Conservation (phyloP, 1,140 invertebrate species). For the Tetranychus cinnabarinus region DNA sequence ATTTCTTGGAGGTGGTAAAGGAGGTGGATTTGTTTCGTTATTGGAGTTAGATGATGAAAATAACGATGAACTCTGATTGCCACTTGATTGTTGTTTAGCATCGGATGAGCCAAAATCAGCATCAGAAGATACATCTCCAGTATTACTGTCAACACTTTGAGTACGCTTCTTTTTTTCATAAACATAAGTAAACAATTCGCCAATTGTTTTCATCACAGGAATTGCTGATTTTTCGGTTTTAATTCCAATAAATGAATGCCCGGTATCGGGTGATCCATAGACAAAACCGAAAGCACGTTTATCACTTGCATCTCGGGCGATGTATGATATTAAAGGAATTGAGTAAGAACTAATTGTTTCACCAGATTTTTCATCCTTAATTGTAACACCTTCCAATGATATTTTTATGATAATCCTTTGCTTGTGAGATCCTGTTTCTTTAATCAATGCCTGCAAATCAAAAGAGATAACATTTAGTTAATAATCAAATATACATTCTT, state of each 20-base stretch:
- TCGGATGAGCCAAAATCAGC: not conserved
- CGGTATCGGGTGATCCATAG: constrained; percentile 80
- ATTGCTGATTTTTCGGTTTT: constrained; percentile 84
- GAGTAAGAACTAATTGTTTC: constrained; percentile 86
- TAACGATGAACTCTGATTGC: no score
- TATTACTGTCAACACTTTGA: not conserved
- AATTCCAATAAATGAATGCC: constrained; percentile 91
- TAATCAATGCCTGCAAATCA: constrained; percentile 20
- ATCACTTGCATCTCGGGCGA: constrained; percentile 90
- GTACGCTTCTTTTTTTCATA: not conserved
- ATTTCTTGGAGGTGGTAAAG: no score
- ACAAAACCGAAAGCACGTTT: constrained; percentile 93
- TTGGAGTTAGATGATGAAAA: no score
- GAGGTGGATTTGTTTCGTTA: no score
- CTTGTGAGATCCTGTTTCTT: constrained; percentile 86
- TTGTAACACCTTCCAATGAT: constrained; percentile 73
- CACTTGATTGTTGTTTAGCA: no score
- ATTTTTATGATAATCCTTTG: constrained; percentile 83
- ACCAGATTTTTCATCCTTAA: constrained; percentile 22
- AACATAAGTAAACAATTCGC: constrained; percentile 3
- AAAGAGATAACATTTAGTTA: not conserved
- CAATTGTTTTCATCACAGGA: not conserved
- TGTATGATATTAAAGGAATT: constrained; percentile 95
- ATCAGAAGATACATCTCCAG: not conserved
- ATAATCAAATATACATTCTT: not conserved